Percentiles rank a stretch among this genome's conserved stretches.
phyloP scores from a whole-genome alignment of 2,113 vertebrate genomes.

The Crotalus helleri region DNA sequence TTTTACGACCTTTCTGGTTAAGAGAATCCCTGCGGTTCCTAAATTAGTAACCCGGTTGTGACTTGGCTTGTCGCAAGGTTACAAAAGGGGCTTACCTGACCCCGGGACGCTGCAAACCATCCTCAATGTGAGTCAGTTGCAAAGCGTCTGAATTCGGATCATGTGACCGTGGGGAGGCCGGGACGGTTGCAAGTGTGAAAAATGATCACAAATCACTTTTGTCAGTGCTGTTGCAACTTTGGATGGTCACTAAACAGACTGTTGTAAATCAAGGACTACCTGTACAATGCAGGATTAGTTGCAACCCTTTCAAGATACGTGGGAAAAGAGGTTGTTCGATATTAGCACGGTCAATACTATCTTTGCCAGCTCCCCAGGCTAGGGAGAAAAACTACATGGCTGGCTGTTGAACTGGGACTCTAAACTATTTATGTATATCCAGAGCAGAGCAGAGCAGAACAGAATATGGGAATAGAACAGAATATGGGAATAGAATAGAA shows the following conservation, averaged over 20 bases:
- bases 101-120: background rate
- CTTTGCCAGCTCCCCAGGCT: background rate
- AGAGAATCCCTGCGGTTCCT: background rate
- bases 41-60: background rate
- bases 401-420: background rate
- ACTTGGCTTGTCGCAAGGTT: background rate
- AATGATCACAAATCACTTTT: background rate
- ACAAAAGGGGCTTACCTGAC: background rate
- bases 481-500: too few species aligned
- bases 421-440: too few species aligned
- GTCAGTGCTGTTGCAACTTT: background rate
- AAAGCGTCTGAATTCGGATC: background rate
- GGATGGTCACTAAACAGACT: background rate
- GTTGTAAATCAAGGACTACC: background rate
- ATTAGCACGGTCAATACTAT: background rate
- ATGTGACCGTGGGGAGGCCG: background rate
- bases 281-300: background rate
- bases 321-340: background rate
- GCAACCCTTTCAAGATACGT: background rate
- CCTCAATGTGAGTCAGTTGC: background rate
- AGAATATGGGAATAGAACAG: too few species aligned
- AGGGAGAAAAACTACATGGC: background rate
- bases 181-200: background rate
- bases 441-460: too few species aligned
- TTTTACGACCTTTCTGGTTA: background rate